Evolutionary conservation across 2,888 invertebrate species (phyloP).

Genomic region (Gastracanthus pulcherrimus): DNA sequence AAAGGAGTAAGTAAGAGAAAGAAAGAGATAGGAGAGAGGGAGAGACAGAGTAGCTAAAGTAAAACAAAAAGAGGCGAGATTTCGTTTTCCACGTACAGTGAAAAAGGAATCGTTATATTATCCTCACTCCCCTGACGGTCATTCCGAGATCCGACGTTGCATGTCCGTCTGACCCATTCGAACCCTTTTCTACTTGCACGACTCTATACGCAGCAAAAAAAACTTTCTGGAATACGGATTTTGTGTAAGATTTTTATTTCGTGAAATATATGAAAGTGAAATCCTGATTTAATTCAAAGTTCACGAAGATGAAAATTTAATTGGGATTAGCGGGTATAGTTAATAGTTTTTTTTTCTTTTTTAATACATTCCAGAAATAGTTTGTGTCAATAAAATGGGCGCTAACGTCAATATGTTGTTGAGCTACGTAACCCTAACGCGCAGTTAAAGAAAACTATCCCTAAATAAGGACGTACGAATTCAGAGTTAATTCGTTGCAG

Average conservation of each 20-base stretch:
- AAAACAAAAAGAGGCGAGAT: conserved; percentile 27
- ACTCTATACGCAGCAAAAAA: background rate
- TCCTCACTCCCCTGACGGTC: background rate
- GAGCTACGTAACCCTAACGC: background rate
- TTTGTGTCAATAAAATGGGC: background rate
- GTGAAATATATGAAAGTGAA: background rate
- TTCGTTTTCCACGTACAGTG: conserved; percentile 20
- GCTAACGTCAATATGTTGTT: background rate
- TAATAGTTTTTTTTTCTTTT: background rate
- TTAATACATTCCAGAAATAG: background rate
- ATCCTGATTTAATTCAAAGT: background rate
- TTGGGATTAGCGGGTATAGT: too few relatives aligned
- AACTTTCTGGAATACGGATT: background rate
- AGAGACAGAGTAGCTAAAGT: background rate
- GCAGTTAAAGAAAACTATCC: background rate
- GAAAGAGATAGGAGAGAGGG: background rate
- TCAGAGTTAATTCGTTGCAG: background rate
- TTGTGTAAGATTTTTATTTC: background rate
- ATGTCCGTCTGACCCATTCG: background rate
- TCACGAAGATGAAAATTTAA: background rate
- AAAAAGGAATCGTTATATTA: conserved; percentile 13
- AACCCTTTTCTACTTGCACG: background rate
- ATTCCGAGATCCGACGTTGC: background rate
- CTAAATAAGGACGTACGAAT: background rate
- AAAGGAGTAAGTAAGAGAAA: background rate